Percentiles rank a stretch among this genome's conserved stretches.
These are phyloP conservation scores for Limenitis camilla DNA, from an alignment of 2,888 invertebrate species.

Conservation along the genomic window DNA sequence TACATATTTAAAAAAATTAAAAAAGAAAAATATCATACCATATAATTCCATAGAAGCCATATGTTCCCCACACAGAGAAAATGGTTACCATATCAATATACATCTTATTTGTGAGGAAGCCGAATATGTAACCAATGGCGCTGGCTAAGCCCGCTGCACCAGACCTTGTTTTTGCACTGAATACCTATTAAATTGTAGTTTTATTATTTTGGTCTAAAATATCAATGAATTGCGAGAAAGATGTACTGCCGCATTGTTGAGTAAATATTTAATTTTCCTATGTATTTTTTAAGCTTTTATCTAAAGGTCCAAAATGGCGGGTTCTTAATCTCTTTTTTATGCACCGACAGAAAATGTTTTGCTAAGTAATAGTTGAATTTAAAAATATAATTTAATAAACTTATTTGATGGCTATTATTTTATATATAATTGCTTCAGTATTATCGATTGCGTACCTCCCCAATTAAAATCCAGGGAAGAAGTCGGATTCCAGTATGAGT, in stretches of 20 bases:
- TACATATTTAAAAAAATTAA: no score
- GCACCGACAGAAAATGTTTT: no score
- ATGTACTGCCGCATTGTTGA: no score
- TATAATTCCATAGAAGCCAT: slow-evolving; percentile 79
- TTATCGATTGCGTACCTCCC: slow-evolving; percentile 78
- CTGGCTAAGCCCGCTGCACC: slow-evolving; percentile 83
- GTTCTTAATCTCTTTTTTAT: no score
- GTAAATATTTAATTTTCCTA: no score
- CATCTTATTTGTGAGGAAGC: slow-evolving; percentile 83
- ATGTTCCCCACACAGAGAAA: slow-evolving; percentile 81
- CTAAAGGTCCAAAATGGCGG: no score
- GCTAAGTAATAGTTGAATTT: neutral
- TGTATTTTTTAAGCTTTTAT: no score
- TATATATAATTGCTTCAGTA: neutral
- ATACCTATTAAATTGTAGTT: slow-evolving; percentile 66
- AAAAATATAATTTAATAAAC: no score
- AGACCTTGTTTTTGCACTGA: slow-evolving; percentile 79
- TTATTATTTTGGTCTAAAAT: no score
- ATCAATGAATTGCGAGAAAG: no score
- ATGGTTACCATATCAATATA: slow-evolving; percentile 78
- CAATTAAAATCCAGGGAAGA: slow-evolving; percentile 86
- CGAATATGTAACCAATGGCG: slow-evolving; percentile 83
- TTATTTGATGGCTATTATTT: no score
- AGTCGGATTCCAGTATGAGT: slow-evolving; percentile 81
- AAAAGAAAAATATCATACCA: no score